Evolutionary conservation across 2,113 vertebrate species (phyloP), one percentile per base, ranked within the genome.

Genomic region (Eptesicus fuscus): DNA sequence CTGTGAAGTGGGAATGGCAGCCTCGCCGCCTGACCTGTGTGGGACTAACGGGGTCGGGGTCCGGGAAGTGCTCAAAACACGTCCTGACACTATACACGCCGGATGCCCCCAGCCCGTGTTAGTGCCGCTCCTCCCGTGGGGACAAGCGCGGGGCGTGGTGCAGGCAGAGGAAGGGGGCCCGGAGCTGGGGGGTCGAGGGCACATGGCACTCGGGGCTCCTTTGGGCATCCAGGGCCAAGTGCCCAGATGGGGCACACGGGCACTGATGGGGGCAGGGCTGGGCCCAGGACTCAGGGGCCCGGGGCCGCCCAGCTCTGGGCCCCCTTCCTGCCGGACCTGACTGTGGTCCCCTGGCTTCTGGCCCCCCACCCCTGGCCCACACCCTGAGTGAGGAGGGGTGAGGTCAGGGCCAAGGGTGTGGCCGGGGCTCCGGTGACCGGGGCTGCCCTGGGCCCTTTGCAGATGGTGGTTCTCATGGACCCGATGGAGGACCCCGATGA

Each of bases 391-490:
- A 67, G 63, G 70, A 11, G 30, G 16, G 56, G 17, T 22, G 61
- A 71, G 61, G 69, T 30, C 25, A 22, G 51, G 18, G 83, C 16
- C 37, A 59, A 51, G 0, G 0, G 7, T 4, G 4, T 18, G 42
- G 53, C 70, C 13, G 23, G 37, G 30, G 20, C 51, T 30, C 70
- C 12, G 4, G 32, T 59, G 61, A 76, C 65, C 0, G 0, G 13
- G 2, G 3, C 40, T 20, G 4, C 23, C 47, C 47, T 0, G 4
- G 18, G 40, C 37, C 32, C 40, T 90, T 73, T 76, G 85, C 92
- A 99, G 99, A 99, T 99, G 98, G 99, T 99, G 98, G 99, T 99
- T 86, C 98, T 99, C 59, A 99, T 98, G 99, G 99, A 99, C 96
- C 99, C 99, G 22, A 98, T 99, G 98, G 99, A 99, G 82, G 99